These are phyloP conservation scores for Cheilosia grossa DNA, from an alignment of 2,888 invertebrate genomes.

Conservation along the genomic window DNA sequence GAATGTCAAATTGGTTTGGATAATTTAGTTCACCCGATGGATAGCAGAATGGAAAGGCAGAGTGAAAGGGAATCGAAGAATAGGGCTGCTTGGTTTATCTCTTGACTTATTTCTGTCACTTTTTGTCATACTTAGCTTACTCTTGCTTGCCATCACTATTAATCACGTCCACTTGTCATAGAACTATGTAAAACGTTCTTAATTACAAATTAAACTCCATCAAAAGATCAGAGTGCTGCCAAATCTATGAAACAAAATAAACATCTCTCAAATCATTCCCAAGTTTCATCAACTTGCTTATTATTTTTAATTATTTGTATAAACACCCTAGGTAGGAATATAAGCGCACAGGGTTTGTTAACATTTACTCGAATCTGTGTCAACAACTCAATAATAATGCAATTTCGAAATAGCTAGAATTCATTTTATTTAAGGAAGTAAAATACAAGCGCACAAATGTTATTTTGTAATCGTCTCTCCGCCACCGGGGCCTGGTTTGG, in stretches of 20 bases:
- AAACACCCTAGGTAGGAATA: not conserved
- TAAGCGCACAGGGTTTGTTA: slow-evolving; percentile 9
- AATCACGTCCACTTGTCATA: too few relatives aligned
- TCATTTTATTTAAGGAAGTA: slow-evolving; percentile 53
- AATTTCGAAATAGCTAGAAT: slow-evolving; percentile 57
- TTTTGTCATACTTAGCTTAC: too few relatives aligned
- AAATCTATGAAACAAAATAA: not conserved
- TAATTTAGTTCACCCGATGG: too few relatives aligned
- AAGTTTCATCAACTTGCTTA: slow-evolving; percentile 2
- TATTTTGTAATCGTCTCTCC: slow-evolving; percentile 56
- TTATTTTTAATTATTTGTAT: not conserved
- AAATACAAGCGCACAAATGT: slow-evolving; percentile 29
- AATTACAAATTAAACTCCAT: not conserved
- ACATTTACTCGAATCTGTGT: slow-evolving; percentile 56
- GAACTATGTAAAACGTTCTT: too few relatives aligned
- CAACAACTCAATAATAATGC: slow-evolving; percentile 60
- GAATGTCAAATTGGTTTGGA: too few relatives aligned
- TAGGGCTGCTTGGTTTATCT: too few relatives aligned
- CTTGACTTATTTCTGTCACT: too few relatives aligned
- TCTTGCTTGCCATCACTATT: too few relatives aligned
- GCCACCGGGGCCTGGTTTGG: not conserved
- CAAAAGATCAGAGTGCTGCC: not conserved
- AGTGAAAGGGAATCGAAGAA: too few relatives aligned
- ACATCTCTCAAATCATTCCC: not conserved
- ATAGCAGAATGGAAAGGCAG: too few relatives aligned